phyloP scores from a whole-genome alignment of 2,797 vertebrate species.

The Diceros bicornis region DNA sequence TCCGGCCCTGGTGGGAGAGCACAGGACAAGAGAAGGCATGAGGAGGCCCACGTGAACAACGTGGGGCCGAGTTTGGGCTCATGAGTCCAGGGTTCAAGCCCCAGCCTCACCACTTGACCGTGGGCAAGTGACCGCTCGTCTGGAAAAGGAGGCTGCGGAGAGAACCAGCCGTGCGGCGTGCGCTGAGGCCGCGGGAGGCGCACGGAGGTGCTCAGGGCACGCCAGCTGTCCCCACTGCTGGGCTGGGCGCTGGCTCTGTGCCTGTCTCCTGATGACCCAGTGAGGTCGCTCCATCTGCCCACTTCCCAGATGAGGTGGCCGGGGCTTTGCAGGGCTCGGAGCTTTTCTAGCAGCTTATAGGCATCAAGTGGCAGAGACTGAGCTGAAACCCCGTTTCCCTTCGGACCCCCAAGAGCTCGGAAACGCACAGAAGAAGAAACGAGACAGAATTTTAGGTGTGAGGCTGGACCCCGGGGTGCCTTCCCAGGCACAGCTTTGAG shows the following conservation, averaged over 20 bases:
- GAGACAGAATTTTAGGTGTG: neutral
- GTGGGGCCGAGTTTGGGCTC: neutral
- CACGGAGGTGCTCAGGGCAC: too few relatives aligned
- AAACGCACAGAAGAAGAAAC: neutral
- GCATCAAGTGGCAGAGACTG: neutral
- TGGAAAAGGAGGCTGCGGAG: neutral
- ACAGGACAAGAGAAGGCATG: neutral
- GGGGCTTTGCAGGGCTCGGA: accelerated
- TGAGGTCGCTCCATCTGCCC: neutral
- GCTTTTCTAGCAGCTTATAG: accelerated
- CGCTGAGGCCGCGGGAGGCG: neutral
- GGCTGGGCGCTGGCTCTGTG: neutral
- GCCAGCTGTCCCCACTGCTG: accelerated
- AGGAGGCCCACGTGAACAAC: accelerated
- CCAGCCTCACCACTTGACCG: neutral
- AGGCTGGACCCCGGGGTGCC: neutral
- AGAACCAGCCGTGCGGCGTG: neutral
- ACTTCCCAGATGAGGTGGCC: neutral
- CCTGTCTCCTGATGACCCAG: neutral
- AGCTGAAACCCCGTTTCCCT: too few relatives aligned
- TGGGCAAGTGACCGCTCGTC: neutral
- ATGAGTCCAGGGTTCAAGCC: neutral
- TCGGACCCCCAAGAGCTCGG: accelerated
- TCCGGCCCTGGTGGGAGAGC: neutral
- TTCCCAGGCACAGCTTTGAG: neutral